Evolutionary conservation across 2,797 vertebrate genomes (phyloP), one percentile per base, ranked within the genome.

Genomic region (Phoxinus dragarum): DNA sequence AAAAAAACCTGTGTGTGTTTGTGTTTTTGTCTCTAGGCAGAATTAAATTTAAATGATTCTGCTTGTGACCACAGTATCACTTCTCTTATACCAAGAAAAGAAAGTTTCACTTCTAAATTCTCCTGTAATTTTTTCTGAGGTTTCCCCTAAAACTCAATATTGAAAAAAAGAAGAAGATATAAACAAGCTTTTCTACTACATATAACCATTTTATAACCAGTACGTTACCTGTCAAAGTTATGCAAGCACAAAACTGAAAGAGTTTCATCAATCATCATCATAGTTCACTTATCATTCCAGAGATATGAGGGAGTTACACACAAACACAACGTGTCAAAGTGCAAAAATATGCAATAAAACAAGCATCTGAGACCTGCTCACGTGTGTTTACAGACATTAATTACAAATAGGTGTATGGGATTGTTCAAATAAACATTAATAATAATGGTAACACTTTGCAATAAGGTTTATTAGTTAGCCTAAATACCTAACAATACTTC

Each of bases 71-170:
- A 23, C 3, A 52, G 67, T 84, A 86, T 88, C 87, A 87, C 83
- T 90, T 89, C 89, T 80, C 44, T 21, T 21, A 31, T 59, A 74
- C 31, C 49, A 68, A 75, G 3, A 52, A 87, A 89, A 61, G 4
- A 3, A 9, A 74, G 40, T 80, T 87, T 87, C 83, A 76, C 67
- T 88, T 89, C 84, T 80, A 36, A 19, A 27, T 44, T 56, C 52
- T 38, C n/a, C 1, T 40, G 56, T 47, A 34, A 38, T 76, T 8
- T 23, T 0, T 2, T 23, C 3, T 0, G 17, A n/a, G 36, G n/a
- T 31, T 49, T 71, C 17, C 19, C 23, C 54, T 44, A 68, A 67
- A 36, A 64, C 47, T 31, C 36, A 4, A 61, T 5, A 6, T 16
- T 64, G 27, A 27, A 16, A 31, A 27, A 54, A 66, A 31, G 3